Percentiles rank a stretch among this genome's conserved stretches.
Evolutionary conservation across 1,140 invertebrate species (phyloP).

Genomic region (Dolichoris vasculosae): DNA sequence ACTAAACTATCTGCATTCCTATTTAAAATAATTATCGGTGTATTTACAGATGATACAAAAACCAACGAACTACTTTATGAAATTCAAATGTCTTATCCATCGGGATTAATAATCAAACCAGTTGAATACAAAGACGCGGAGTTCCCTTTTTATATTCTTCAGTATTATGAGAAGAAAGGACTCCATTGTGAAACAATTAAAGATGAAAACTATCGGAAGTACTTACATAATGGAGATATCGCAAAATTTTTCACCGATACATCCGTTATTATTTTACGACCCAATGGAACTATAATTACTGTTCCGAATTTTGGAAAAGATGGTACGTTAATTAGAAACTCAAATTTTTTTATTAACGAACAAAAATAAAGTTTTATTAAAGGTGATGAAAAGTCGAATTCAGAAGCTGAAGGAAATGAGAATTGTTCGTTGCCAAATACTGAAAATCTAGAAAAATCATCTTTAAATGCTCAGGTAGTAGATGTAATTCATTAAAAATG

Average conservation of each 20-base stretch:
- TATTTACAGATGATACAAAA: neutral
- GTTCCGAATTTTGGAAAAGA: constrained; percentile 48
- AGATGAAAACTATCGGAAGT: constrained; percentile 62
- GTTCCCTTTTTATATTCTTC: constrained; percentile 73
- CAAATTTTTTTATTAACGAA: neutral
- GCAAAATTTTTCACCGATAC: constrained; percentile 61
- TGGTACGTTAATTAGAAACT: constrained; percentile 39
- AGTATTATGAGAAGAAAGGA: constrained; percentile 65
- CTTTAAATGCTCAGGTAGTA: neutral
- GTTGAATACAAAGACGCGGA: constrained; percentile 66
- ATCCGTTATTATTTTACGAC: constrained; percentile 60
- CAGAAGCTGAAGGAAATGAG: neutral
- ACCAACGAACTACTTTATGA: constrained; percentile 53
- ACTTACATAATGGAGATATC: constrained; percentile 65
- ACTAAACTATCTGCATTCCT: neutral
- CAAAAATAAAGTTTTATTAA: constrained; percentile 34
- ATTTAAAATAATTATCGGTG: neutral
- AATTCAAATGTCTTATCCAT: constrained; percentile 73
- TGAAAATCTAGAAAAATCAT: neutral
- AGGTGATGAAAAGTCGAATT: neutral
- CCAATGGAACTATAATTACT: constrained; percentile 63
- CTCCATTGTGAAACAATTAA: constrained; percentile 31
- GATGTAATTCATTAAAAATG: neutral
- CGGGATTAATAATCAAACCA: constrained; percentile 74
- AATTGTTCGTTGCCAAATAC: neutral